Conservation (phyloP, 2,888 invertebrate genomes). For the Troglohyphantes excavatus region DNA sequence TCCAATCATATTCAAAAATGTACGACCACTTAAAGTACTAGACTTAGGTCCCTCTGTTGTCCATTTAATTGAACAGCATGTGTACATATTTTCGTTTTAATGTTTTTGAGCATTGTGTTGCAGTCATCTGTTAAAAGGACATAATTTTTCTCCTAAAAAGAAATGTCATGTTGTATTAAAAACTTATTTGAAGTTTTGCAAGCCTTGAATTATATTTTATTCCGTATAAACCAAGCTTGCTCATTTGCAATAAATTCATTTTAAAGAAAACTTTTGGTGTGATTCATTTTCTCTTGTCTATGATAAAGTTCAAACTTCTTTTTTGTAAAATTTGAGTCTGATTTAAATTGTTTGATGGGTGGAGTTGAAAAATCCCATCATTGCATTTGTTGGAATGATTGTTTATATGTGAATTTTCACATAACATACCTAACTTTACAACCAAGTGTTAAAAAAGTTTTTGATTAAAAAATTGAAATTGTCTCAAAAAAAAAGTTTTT, state of each 20-base stretch:
- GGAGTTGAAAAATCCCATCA: too few relatives aligned
- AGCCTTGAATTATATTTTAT: constrained; percentile 55
- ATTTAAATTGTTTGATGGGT: too few relatives aligned
- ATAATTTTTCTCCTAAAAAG: constrained; percentile 31
- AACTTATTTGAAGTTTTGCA: constrained; percentile 57
- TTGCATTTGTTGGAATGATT: too few relatives aligned
- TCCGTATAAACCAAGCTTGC: constrained; percentile 57
- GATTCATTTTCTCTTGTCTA: not conserved
- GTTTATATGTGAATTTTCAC: too few relatives aligned
- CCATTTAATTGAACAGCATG: constrained; percentile 20
- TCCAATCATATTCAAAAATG: not conserved
- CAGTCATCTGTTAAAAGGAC: constrained; percentile 25
- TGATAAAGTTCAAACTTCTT: too few relatives aligned
- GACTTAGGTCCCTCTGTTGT: not conserved
- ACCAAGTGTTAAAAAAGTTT: too few relatives aligned
- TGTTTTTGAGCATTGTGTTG: constrained; percentile 31
- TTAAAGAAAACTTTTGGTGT: constrained; percentile 34
- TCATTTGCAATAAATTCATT: constrained; percentile 75
- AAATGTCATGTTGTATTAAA: constrained; percentile 11
- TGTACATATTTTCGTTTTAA: constrained; percentile 64
- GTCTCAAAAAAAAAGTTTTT: too few relatives aligned
- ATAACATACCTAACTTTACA: too few relatives aligned
- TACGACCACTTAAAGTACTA: not conserved
- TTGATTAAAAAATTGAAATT: too few relatives aligned
- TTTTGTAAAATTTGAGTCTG: too few relatives aligned